phyloP scores from a whole-genome alignment of 2,888 invertebrate genomes.

The Philaethria dido region DNA sequence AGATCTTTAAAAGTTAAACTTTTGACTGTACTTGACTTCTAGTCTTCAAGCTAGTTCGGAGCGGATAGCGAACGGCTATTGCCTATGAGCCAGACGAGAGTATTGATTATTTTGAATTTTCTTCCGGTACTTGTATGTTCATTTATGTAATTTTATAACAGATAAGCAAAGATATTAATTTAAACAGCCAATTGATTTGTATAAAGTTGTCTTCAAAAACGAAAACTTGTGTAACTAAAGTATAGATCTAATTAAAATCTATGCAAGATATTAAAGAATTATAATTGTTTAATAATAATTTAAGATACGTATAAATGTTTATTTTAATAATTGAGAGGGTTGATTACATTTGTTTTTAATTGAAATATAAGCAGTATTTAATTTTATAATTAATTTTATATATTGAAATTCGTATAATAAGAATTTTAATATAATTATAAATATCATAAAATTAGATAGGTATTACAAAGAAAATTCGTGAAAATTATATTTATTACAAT shows the following conservation, averaged over 20 bases:
- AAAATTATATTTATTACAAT: no score
- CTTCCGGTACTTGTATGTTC: neutral
- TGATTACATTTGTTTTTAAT: no score
- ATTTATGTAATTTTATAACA: conserved; percentile 7
- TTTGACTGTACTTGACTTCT: neutral
- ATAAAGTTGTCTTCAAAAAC: neutral
- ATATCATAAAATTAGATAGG: no score
- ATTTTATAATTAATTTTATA: no score
- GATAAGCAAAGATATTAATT: neutral
- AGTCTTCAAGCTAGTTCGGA: conserved; percentile 7
- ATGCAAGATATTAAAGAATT: neutral
- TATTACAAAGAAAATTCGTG: no score
- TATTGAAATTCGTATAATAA: no score
- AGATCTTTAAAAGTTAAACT: neutral
- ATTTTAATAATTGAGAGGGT: neutral
- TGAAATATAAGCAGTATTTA: no score
- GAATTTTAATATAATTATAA: no score
- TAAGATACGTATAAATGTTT: neutral
- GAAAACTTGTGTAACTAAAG: neutral
- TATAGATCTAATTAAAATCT: neutral
- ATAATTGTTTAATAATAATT: neutral
- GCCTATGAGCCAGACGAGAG: conserved; percentile 18
- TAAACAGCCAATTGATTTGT: conserved; percentile 5
- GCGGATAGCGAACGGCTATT: neutral
- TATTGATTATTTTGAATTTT: conserved; percentile 39